Evolutionary conservation across 2,888 invertebrate species (phyloP), one percentile per base, ranked within the genome.

Genomic region (Oligia strigilis): DNA sequence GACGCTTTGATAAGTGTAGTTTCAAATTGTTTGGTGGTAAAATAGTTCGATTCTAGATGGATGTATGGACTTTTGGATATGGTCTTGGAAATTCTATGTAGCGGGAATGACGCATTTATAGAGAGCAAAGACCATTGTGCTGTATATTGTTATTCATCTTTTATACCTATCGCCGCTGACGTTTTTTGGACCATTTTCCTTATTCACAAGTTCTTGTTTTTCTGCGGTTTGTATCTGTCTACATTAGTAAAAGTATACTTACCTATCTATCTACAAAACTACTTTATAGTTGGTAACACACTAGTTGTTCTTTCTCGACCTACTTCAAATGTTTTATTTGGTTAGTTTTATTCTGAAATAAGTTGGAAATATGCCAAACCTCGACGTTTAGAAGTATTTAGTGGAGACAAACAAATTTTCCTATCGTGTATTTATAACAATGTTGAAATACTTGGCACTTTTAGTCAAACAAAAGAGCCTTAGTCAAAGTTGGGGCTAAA

Each of bases 361-460:
- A 77, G 60, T 86, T 88, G 88, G 85, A 69, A 65, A 52, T 69
- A 19, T 69, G 88, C 85, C 85, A 85, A 84, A 69, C 40, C 14
- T 74, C 65, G 55, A 65, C 66, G 43, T 77, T 80, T 81, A 64
- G 40, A 81, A n/a, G 62, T 60, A 73, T 77, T 77, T 65, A 74
- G 70, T 52, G 60, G 65, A 77, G 67, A 75, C 62, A 81, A 77
- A 81, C 74, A 88, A 72, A 64, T 75, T 82, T 75, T 77, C 77
- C 36, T 66, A 40, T 52, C 40, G 13, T 72, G 36, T 88, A 86
- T 87, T 79, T 77, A 75, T 77, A 70, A 71, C 40, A 66, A 69
- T 70, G n/a, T 76, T 64, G n/a, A 17, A 65, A 29, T 52, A 75
- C 46, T 49, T 66, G n/a, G 14, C 40, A 14, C 11, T 65, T 43